Base-by-base conservation (phyloP, 1,140 invertebrate genomes). In the Adelges cooleyi region DNA sequence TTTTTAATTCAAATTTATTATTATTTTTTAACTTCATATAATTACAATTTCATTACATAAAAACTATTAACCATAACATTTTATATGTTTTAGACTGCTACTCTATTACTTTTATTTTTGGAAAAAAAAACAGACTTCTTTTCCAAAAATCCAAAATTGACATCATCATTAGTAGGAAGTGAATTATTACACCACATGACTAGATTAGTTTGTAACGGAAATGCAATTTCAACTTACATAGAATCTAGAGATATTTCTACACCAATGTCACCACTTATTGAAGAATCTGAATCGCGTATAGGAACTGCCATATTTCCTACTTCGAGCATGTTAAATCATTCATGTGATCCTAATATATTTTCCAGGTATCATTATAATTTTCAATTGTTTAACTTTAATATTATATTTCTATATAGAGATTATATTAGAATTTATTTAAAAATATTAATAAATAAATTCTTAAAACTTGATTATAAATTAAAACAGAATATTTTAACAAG, bases 241-340 rank as follows among this genome's bases (percentile, higher is more conserved):
- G 69, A 73, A 50, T 70, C 75, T 25, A 50, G 23, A 42, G 20
- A 65, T 65, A 62, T 62, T 40, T 46, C 25, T 0, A 38, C 18
- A 44, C 23, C 15, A 46, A 38, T 42, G 42, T 42, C 13, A 54
- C 67, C 22, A 68, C 68, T 62, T 29, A 48, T 62, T 33, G 20
- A 73, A 59, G 73, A 75, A 67, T 69, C 67, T 52, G 79, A 87
- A 72, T 77, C 81, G n/a, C 78, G 84, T 40, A 76, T 89, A 40
- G 89, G 86, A 11, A 87, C 87, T 25, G 91, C 86, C 1, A 89
- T 93, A 71, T 94, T 89, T 77, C 87, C 89, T 0, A 85, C 87
- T n/a, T 84, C 86, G 10, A 89, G 87, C 71, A 84, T 93, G 77
- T 86, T 93, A 84, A 94, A 94, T 75, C 91, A 94, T 77, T 89